phyloP scores from a whole-genome alignment of 2,888 invertebrate species.

The Chaitophorus viminalis region DNA sequence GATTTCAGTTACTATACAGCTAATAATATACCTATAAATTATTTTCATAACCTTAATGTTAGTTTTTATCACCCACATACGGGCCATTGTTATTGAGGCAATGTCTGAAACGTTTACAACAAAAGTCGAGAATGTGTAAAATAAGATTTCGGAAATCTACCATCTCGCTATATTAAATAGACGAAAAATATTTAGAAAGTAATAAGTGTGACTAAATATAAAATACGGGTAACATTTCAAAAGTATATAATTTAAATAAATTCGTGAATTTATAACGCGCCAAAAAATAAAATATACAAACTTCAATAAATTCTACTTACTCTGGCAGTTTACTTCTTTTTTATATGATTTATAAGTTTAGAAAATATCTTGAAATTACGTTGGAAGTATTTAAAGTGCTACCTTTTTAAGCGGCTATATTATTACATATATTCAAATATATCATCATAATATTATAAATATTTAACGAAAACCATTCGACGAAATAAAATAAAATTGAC shows the following conservation, averaged over 20 bases:
- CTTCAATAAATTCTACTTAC: conserved; percentile 49
- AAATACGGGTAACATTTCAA: conserved; percentile 12
- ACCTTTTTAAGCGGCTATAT: background rate
- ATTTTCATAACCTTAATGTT: no score
- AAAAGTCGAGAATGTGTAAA: no score
- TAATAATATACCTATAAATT: no score
- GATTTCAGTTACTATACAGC: no score
- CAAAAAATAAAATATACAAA: conserved; percentile 3
- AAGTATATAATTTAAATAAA: conserved; percentile 49
- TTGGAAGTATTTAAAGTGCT: conserved; percentile 4
- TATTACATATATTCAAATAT: background rate
- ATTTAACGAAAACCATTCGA: background rate
- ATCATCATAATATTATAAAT: background rate
- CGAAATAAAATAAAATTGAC: background rate
- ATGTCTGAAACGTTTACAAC: no score
- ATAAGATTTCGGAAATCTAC: no score
- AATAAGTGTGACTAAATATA: conserved; percentile 19
- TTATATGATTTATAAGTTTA: conserved; percentile 18
- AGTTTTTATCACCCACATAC: no score
- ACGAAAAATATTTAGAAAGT: background rate
- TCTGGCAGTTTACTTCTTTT: conserved; percentile 14
- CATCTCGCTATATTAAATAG: background rate
- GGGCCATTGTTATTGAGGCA: no score
- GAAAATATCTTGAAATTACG: conserved; percentile 12
- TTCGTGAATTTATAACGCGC: conserved; percentile 22